Evolutionary conservation across 2,888 invertebrate species (phyloP), one percentile per base, ranked within the genome.

Genomic region (Drosophila melanosoma): DNA sequence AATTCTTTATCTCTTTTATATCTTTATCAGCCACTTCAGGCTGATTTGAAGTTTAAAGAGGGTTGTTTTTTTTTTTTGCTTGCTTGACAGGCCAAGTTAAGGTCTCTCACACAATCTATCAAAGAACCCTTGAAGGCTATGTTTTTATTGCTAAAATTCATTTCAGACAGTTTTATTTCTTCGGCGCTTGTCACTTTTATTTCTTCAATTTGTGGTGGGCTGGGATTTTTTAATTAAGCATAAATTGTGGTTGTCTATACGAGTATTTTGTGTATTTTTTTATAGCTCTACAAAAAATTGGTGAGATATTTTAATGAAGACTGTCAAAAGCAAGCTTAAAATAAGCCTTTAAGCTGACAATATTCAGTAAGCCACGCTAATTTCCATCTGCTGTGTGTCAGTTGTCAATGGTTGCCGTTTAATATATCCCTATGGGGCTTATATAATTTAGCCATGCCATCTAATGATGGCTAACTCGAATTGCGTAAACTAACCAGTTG

Each of bases 241-340:
- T 65, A 70, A 75, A 76, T 69, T 75, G 69, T 66, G 60, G 56
- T 69, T 71, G 54, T 52, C 52, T 74, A 38, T 48, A 51, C 63
- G 57, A 65, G 69, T 29, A 29, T 62, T 65, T 59, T 26, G 54
- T 75, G 49, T 57, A 70, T 15, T 33, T 53, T 53, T 23, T 23
- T 23, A 15, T 17, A 36, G n/a, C 56, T 38, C n/a, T 15, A n/a
- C 12, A 38, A 62, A 54, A 61, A 79, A 61, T 67, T 69, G 76
- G 45, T 69, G 61, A 63, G 73, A 69, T 75, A 77, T 81, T 82
- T 83, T 76, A 81, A 81, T 81, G 87, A 76, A 77, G 74, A 80
- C 75, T 70, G 72, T 73, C 79, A 76, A 71, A 57, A 36, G 56
- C 53, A 40, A 65, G 36, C 68, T 63, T 73, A 74, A 67, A 79